Evolutionary conservation across 2,888 invertebrate genomes (phyloP).

Genomic region (Melinopterus prodromus): DNA sequence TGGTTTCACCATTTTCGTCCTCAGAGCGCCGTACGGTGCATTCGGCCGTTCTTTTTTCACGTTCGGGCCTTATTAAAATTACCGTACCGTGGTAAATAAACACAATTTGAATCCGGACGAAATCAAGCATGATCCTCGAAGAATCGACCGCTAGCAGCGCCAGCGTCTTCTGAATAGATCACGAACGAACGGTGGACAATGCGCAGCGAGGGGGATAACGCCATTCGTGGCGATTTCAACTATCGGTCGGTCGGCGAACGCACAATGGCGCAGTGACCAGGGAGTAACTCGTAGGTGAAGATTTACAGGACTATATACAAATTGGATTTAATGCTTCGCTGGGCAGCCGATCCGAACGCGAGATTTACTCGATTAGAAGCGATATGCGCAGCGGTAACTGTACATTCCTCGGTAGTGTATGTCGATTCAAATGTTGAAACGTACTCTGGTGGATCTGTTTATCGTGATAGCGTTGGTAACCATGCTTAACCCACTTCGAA

Average conservation of each 20-base stretch:
- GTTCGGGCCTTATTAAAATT: not conserved
- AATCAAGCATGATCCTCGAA: slow-evolving; percentile 4
- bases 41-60: not conserved
- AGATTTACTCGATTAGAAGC: slow-evolving; percentile 22
- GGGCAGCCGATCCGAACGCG: slow-evolving; percentile 16
- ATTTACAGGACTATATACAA: slow-evolving; percentile 10
- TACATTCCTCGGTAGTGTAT: not conserved
- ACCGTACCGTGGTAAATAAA: not conserved
- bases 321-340: slow-evolving; percentile 22
- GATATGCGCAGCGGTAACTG: not conserved
- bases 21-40: not conserved
- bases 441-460: not conserved
- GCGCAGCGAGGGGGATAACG: too few species aligned
- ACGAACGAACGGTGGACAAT: too few species aligned
- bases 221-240: too few species aligned
- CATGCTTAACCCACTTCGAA: too few species aligned
- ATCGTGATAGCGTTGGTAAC: not conserved
- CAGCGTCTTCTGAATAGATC: not conserved
- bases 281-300: not conserved
- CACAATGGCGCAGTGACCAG: not conserved
- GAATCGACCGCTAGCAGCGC: not conserved
- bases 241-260: too few species aligned
- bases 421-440: not conserved
- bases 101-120: not conserved
- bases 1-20: not conserved